These are phyloP conservation scores for Seriola dumerili DNA, from an alignment of 2,113 vertebrate genomes.

Conservation along the genomic window DNA sequence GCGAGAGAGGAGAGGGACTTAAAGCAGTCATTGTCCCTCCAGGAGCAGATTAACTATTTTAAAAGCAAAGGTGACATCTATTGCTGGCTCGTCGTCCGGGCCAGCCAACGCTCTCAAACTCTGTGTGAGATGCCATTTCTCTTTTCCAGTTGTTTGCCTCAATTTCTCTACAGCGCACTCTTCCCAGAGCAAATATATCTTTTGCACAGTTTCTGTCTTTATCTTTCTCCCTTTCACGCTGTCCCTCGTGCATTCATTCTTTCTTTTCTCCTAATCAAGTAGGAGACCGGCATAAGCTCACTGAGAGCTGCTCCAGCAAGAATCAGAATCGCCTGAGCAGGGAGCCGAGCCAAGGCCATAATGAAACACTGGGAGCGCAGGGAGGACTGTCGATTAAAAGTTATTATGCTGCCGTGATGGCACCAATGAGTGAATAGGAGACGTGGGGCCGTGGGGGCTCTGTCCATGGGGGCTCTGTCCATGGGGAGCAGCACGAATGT, in stretches of 20 bases:
- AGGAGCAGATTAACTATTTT: slow-evolving; percentile 83
- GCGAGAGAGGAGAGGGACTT: slow-evolving; percentile 63
- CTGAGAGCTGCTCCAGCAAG: slow-evolving; percentile 58
- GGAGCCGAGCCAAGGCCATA: slow-evolving; percentile 50
- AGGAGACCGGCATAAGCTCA: slow-evolving; percentile 55
- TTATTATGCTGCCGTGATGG: slow-evolving; percentile 67
- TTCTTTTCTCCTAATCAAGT: slow-evolving; percentile 66
- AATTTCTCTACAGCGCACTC: not conserved
- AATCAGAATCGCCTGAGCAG: slow-evolving; percentile 57
- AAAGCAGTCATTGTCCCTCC: slow-evolving; percentile 82
- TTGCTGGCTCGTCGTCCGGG: slow-evolving; percentile 41
- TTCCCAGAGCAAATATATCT: slow-evolving; percentile 45
- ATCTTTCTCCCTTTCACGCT: slow-evolving; percentile 34
- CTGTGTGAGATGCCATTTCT: slow-evolving; percentile 42
- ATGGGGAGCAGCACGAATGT: slow-evolving; percentile 37
- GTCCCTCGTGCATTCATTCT: slow-evolving; percentile 31
- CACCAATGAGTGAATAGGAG: slow-evolving; percentile 61
- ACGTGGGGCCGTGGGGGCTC: slow-evolving; percentile 57
- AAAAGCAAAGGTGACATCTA: slow-evolving; percentile 83
- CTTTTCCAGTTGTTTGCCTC: slow-evolving; percentile 29
- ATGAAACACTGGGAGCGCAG: slow-evolving; percentile 74
- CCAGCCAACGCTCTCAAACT: slow-evolving; percentile 36
- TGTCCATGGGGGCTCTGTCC: slow-evolving; percentile 40
- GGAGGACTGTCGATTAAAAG: slow-evolving; percentile 70
- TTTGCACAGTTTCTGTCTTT: slow-evolving; percentile 43